Percentiles rank a stretch among this genome's conserved stretches.
These are phyloP conservation scores for Daktulosphaira vitifoliae DNA, from an alignment of 1,140 invertebrate species.

Conservation along the genomic window DNA sequence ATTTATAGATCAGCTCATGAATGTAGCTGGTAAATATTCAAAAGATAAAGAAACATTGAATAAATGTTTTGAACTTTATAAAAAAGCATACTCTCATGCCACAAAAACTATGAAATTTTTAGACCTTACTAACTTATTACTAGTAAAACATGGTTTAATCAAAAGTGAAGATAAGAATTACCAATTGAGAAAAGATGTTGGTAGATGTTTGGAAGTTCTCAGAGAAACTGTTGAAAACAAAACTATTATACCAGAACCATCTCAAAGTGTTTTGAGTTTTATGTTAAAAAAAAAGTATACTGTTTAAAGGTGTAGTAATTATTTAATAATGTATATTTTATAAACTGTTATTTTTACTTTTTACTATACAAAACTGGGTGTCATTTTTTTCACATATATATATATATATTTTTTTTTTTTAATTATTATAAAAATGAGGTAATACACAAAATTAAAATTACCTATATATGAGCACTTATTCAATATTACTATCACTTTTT, in stretches of 20 bases:
- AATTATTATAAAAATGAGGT: too few species aligned
- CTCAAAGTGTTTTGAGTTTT: conserved; percentile 16
- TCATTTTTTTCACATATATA: too few species aligned
- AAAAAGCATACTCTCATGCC: not conserved
- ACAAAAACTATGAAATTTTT: conserved; percentile 45
- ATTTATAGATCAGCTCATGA: conserved; percentile 8
- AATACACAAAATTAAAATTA: too few species aligned
- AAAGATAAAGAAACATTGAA: not conserved
- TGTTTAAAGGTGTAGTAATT: too few species aligned
- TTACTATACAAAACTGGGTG: too few species aligned
- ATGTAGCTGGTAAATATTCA: conserved; percentile 7
- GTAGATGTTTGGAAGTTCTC: conserved; percentile 52
- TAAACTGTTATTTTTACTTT: too few species aligned
- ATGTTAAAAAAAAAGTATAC: conserved; percentile 18
- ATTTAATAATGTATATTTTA: too few species aligned
- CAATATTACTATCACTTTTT: too few species aligned
- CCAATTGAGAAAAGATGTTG: conserved; percentile 51
- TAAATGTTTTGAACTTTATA: conserved; percentile 26
- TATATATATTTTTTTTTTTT: too few species aligned
- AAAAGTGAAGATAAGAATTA: conserved; percentile 55
- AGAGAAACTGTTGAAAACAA: conserved; percentile 42
- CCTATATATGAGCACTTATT: too few species aligned
- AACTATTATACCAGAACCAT: conserved; percentile 42
- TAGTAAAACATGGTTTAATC: conserved; percentile 59
- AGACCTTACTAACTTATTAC: conserved; percentile 53